phyloP scores from a whole-genome alignment of 2,888 invertebrate species.

The Calameuta pallipes region DNA sequence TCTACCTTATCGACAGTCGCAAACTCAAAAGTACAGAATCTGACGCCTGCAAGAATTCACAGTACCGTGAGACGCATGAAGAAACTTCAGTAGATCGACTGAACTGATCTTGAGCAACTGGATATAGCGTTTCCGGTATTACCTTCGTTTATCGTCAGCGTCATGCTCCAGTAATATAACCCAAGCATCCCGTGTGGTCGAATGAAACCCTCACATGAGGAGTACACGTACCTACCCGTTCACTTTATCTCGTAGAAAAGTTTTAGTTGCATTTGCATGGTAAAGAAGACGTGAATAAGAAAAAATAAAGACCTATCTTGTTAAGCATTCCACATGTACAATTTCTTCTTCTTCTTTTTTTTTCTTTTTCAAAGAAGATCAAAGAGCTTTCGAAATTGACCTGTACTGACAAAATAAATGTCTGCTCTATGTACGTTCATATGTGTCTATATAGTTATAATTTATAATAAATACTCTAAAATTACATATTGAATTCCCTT shows the following conservation, averaged over 20 bases:
- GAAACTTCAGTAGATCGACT: conserved; percentile 1
- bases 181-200: background rate
- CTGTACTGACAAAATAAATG: background rate
- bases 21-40: background rate
- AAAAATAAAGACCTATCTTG: background rate
- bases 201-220: background rate
- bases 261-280: background rate
- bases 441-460: too few relatives aligned
- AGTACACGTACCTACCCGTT: background rate
- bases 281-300: background rate
- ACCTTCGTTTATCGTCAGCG: background rate
- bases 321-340: background rate
- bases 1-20: conserved; percentile 4
- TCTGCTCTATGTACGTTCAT: background rate
- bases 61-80: background rate
- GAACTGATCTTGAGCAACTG: background rate
- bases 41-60: background rate
- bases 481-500: background rate
- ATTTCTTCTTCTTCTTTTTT: background rate
- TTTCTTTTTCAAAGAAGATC: background rate
- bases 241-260: background rate
- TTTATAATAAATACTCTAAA: background rate
- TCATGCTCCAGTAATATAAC: background rate
- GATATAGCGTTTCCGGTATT: background rate
- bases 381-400: background rate